These are phyloP conservation scores for Pristionchus exspectatus DNA, from an alignment of 2,888 invertebrate genomes.

Conservation along the genomic window DNA sequence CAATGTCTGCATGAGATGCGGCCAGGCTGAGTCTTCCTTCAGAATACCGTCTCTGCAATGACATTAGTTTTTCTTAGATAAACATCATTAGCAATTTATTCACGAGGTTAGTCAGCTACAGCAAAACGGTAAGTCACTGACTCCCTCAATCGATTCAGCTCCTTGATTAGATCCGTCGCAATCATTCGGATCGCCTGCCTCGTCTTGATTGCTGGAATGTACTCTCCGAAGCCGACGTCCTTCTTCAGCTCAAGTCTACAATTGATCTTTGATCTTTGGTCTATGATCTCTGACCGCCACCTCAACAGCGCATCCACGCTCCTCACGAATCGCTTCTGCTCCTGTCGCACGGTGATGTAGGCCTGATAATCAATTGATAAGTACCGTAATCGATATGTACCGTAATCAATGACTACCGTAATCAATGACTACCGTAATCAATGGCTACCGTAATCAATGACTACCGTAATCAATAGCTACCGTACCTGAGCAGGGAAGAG, in stretches of 20 bases:
- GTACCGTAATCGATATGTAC: too few species aligned
- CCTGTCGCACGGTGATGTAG: slow-evolving; percentile 43
- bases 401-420: not conserved
- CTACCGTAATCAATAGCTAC: not conserved
- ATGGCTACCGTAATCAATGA: not conserved
- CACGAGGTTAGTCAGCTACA: not conserved
- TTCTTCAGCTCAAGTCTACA: slow-evolving; percentile 55
- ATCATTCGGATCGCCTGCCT: slow-evolving; percentile 61
- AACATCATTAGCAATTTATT: too few species aligned
- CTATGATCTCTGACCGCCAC: not conserved
- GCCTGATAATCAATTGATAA: slow-evolving; percentile 44
- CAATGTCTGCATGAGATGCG: not conserved
- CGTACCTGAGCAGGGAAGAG: slow-evolving; percentile 55
- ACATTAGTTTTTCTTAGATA: too few species aligned
- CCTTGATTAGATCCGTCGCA: slow-evolving; percentile 54
- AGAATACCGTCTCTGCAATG: slow-evolving; percentile 31
- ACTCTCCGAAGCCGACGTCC: slow-evolving; percentile 49
- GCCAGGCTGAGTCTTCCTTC: slow-evolving; percentile 32
- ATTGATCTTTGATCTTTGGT: slow-evolving; percentile 4
- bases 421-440: not conserved
- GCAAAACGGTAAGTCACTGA: slow-evolving; percentile 15
- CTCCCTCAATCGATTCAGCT: slow-evolving; percentile 57
- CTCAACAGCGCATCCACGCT: slow-evolving; percentile 54
- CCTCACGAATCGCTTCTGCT: slow-evolving; percentile 52
- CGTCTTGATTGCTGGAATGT: slow-evolving; percentile 59